phyloP scores from a whole-genome alignment of 2,797 vertebrate genomes.

The Sphenodon punctatus region DNA sequence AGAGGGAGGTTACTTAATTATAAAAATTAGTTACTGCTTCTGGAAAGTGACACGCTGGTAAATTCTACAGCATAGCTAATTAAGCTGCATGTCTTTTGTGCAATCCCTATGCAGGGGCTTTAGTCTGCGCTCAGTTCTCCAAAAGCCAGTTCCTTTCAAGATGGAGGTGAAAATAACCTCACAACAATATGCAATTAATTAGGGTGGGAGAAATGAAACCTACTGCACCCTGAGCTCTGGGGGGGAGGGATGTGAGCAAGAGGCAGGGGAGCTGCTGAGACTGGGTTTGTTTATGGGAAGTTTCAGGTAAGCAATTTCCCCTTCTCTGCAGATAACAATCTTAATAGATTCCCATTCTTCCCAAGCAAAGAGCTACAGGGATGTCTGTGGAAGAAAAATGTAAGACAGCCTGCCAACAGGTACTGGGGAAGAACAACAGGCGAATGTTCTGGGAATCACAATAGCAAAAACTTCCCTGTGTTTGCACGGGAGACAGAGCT shows the following conservation, averaged over 20 bases:
- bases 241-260: background rate
- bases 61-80: background rate
- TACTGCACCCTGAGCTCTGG: background rate
- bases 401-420: background rate
- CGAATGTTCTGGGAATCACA: background rate
- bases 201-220: background rate
- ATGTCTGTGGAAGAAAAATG: background rate
- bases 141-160: background rate
- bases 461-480: background rate
- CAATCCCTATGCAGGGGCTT: background rate
- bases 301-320: background rate
- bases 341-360: background rate
- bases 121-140: background rate
- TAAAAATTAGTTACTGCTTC: background rate
- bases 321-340: background rate
- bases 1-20: background rate
- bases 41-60: background rate
- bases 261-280: background rate
- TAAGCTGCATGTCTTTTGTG: background rate
- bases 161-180: background rate
- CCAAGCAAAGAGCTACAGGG: background rate
- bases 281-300: background rate
- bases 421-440: background rate
- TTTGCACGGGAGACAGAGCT: background rate
- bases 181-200: background rate